Base-by-base conservation (phyloP, 1,140 invertebrate genomes). In the Drosophila tristis region DNA sequence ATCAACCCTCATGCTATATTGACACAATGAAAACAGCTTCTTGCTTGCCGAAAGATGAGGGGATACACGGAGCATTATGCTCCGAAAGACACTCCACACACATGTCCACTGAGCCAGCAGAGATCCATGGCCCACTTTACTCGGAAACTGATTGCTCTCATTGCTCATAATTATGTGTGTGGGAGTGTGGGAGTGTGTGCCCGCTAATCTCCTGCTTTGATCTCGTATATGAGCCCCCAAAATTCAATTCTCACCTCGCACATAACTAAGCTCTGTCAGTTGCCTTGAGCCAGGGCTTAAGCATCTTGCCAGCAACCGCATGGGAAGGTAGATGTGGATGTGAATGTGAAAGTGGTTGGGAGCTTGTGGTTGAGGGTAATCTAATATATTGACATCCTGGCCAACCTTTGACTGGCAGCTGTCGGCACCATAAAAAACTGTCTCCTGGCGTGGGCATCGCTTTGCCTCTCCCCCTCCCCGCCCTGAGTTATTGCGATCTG, bases 371-470 rank as follows among this genome's bases (percentile, higher is more conserved):
- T 16, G 4, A 20, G 50, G 43, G 63, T 76, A 76, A 76, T 60
- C 53, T 57, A 70, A 77, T 77, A 77, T 77, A 77, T 77, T 57
- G 74, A 68, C 64, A 76, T 77, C 74, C 74, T 70, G 73, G 63
- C 9, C 64, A 47, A 60, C 55, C 63, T 68, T 76, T 76, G 74
- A 76, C 73, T 78, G 63, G 51, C 78, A 72, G 76, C 65, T 89
- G 82, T 81, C 86, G 66, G 62, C 59, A 72, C 72, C 74, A 89
- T 76, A 67, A 78, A 39, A 86, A 72, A 72, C 56, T 44, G 44
- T 72, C 62, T 85, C 45, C 60, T 56, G 26, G 43, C 20, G 26
- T n/a, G 3, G 8, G 8, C 23, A 25, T 25, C 23, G 23, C 20
- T 20, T 20, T 20, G 20, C 11, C 31, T 25, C 8, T 62, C 15